phyloP scores from a whole-genome alignment of 2,888 invertebrate genomes.

The Eilema depressum region DNA sequence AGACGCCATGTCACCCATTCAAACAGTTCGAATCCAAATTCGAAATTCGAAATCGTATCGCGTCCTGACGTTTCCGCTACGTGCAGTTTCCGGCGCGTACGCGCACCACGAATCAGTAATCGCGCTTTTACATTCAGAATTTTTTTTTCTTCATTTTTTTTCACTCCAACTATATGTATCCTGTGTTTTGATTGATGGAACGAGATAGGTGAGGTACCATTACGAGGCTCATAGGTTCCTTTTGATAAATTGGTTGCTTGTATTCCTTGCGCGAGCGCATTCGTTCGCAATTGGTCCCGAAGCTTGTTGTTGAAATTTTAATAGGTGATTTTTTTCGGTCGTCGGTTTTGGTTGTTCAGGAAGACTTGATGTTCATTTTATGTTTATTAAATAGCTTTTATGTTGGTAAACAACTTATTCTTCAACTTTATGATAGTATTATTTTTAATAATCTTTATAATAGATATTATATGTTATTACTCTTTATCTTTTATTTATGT shows the following conservation, averaged over 20 bases:
- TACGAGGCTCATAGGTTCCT: constrained; percentile 68
- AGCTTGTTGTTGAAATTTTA: constrained; percentile 54
- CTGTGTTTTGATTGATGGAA: constrained; percentile 82
- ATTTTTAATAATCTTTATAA: constrained; percentile 11
- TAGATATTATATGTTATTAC: constrained; percentile 4
- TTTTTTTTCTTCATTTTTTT: constrained; percentile 58
- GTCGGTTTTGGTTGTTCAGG: constrained; percentile 29
- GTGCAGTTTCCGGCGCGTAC: constrained; percentile 81
- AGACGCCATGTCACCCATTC: constrained; percentile 75
- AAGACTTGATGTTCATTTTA: constrained; percentile 38
- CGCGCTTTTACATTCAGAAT: constrained; percentile 66
- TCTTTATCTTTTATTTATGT: constrained; percentile 1
- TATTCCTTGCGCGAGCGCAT: constrained; percentile 68
- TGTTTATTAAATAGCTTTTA: constrained; percentile 31
- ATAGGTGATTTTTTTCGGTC: constrained; percentile 44
- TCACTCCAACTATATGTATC: constrained; percentile 76
- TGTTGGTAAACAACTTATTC: constrained; percentile 11
- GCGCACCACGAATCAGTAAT: constrained; percentile 82
- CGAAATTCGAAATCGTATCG: constrained; percentile 85
- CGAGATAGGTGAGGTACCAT: constrained; percentile 76
- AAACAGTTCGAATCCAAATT: constrained; percentile 78
- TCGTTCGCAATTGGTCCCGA: constrained; percentile 70
- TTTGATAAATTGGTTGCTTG: constrained; percentile 75
- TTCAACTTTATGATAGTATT: constrained; percentile 14
- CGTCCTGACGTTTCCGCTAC: constrained; percentile 85